Evolutionary conservation across 2,888 invertebrate genomes (phyloP).

Genomic region (Lutraria lutraria): DNA sequence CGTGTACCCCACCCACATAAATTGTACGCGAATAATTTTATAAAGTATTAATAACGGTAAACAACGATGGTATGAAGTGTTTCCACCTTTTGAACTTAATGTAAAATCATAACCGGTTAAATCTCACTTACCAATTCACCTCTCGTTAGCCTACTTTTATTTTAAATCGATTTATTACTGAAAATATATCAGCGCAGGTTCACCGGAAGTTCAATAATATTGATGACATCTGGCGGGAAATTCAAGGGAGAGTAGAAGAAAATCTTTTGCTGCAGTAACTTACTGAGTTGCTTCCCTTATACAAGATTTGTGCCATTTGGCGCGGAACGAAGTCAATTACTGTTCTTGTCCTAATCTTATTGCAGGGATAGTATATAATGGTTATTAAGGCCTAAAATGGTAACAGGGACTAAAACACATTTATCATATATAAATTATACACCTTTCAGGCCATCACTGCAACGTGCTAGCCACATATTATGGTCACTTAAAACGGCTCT

Average conservation of each 20-base stretch:
- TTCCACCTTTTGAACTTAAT: neutral
- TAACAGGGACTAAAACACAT: too few relatives aligned
- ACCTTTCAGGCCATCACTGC: too few relatives aligned
- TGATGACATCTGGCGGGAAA: constrained; percentile 35
- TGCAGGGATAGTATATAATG: too few relatives aligned
- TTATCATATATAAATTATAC: too few relatives aligned
- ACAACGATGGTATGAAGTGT: neutral
- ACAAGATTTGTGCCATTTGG: neutral
- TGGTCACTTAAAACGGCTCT: too few relatives aligned
- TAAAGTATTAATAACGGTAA: neutral
- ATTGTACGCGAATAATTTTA: neutral
- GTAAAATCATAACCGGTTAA: too few relatives aligned
- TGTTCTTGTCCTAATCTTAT: too few relatives aligned
- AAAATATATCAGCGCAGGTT: neutral
- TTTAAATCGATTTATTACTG: neutral
- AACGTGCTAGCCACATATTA: too few relatives aligned
- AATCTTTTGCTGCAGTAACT: neutral
- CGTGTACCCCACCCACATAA: neutral
- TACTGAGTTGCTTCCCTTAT: neutral
- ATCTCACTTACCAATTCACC: too few relatives aligned
- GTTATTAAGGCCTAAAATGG: too few relatives aligned
- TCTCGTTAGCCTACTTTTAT: too few relatives aligned
- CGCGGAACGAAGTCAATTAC: too few relatives aligned
- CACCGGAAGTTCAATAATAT: constrained; percentile 9
- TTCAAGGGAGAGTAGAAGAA: constrained; percentile 7